Evolutionary conservation across 2,113 vertebrate genomes (phyloP).

Genomic region (Neogobius melanostomus): DNA sequence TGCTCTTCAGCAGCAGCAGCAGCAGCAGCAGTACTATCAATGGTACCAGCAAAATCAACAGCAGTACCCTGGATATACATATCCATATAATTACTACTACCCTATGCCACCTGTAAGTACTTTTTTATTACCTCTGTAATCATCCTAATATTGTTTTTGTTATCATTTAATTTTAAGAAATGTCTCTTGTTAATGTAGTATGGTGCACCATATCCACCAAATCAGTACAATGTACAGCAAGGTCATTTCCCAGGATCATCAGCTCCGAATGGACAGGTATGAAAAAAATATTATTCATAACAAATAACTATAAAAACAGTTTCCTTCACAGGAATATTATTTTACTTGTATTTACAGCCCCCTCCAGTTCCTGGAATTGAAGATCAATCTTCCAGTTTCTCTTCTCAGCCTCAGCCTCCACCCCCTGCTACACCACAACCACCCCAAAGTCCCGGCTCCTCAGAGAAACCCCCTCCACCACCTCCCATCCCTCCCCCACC

Average conservation of each 20-base stretch:
- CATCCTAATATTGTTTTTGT: neutral
- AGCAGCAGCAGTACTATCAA: constrained; percentile 81
- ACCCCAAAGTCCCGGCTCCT: constrained; percentile 73
- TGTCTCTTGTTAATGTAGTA: constrained; percentile 51
- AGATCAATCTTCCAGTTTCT: constrained; percentile 72
- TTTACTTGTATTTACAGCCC: constrained; percentile 51
- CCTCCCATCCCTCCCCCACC: constrained; percentile 67
- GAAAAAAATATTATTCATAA: neutral
- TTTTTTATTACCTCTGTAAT: neutral
- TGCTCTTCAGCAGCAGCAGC: constrained; percentile 81
- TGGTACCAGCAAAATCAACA: constrained; percentile 90
- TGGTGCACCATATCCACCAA: constrained; percentile 81
- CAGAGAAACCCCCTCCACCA: constrained; percentile 74
- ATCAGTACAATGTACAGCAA: constrained; percentile 80
- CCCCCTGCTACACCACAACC: constrained; percentile 69
- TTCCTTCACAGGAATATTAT: neutral
- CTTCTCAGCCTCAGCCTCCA: constrained; percentile 69
- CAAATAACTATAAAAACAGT: neutral
- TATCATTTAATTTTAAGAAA: neutral
- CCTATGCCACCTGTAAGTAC: constrained; percentile 78
- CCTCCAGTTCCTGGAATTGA: constrained; percentile 74
- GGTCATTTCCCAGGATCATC: constrained; percentile 72
- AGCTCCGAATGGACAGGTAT: constrained; percentile 78
- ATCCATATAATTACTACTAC: constrained; percentile 86
- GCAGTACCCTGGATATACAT: constrained; percentile 83